Percentiles rank a stretch among this genome's conserved stretches.
Conservation (phyloP, 2,797 vertebrate species). For the Cottoperca gobio region DNA sequence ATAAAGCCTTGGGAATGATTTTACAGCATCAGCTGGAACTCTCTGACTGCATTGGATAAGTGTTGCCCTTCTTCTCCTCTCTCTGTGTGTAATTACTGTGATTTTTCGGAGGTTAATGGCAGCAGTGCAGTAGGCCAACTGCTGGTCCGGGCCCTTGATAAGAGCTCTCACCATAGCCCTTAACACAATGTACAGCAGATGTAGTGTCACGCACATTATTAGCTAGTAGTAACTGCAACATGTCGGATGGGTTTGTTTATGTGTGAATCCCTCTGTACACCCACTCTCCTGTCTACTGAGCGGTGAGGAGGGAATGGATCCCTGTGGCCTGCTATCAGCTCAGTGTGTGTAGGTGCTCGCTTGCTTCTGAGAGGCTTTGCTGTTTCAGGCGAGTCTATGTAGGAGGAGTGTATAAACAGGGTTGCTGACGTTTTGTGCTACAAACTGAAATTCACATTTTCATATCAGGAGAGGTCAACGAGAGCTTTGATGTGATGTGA, state of each 20-base stretch:
- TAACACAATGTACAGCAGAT: slow-evolving; percentile 8
- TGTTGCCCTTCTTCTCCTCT: slow-evolving; percentile 22
- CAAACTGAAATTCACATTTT: slow-evolving; percentile 34
- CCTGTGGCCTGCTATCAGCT: slow-evolving; percentile 33
- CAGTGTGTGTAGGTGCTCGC: slow-evolving; percentile 18
- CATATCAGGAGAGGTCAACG: slow-evolving; percentile 34
- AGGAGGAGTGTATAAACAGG: slow-evolving; percentile 23
- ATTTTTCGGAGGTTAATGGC: slow-evolving; percentile 49
- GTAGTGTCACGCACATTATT: slow-evolving; percentile 18
- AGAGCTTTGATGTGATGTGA: slow-evolving; percentile 37
- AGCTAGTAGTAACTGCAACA: slow-evolving; percentile 26
- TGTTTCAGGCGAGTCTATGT: slow-evolving; percentile 15
- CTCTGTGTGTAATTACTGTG: slow-evolving; percentile 26
- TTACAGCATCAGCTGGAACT: slow-evolving; percentile 9
- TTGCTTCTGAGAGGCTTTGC: slow-evolving; percentile 28
- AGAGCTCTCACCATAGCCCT: slow-evolving; percentile 29
- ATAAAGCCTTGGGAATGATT: slow-evolving; percentile 16
- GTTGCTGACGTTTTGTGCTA: neutral
- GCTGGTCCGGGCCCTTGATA: neutral
- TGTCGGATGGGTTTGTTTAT: slow-evolving; percentile 26
- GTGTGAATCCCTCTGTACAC: slow-evolving; percentile 17
- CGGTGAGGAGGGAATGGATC: slow-evolving; percentile 13
- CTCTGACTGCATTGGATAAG: slow-evolving; percentile 11
- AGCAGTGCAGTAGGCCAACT: slow-evolving; percentile 8
- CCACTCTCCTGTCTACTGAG: slow-evolving; percentile 14